These are phyloP conservation scores for Spodoptera exigua DNA, from an alignment of 2,888 invertebrate species.

Conservation along the genomic window DNA sequence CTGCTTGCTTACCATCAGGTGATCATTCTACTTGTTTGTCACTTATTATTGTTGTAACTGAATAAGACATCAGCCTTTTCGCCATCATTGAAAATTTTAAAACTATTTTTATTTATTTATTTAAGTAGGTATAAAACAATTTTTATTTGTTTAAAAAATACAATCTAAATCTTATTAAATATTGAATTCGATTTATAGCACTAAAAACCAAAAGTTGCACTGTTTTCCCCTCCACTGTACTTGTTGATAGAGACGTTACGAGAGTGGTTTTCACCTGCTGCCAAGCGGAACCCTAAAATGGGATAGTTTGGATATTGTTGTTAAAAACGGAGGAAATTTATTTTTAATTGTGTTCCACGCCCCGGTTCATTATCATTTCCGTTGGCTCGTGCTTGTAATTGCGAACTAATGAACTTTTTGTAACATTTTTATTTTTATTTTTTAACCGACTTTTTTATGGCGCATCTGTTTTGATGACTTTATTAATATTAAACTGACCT, in stretches of 20 bases:
- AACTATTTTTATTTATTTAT: too few species aligned
- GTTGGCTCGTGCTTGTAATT: slow-evolving; percentile 46
- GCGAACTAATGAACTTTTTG: slow-evolving; percentile 43
- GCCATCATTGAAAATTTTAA: too few species aligned
- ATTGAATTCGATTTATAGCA: too few species aligned
- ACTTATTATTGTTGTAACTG: too few species aligned
- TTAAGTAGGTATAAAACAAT: too few species aligned
- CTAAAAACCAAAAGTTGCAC: neutral
- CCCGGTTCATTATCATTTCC: slow-evolving; percentile 51
- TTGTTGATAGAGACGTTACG: slow-evolving; percentile 50
- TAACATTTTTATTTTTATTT: slow-evolving; percentile 9
- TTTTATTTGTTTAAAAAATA: too few species aligned
- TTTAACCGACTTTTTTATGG: slow-evolving; percentile 5
- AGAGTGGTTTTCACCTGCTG: slow-evolving; percentile 58
- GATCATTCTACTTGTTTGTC: too few species aligned
- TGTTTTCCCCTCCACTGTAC: slow-evolving; percentile 26
- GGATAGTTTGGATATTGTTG: slow-evolving; percentile 65
- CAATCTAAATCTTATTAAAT: too few species aligned
- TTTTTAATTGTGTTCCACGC: slow-evolving; percentile 66
- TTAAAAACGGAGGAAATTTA: slow-evolving; percentile 67
- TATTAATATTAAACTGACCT: slow-evolving; percentile 26
- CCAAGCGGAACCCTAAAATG: slow-evolving; percentile 62
- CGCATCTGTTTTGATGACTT: slow-evolving; percentile 48
- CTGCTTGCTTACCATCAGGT: too few species aligned
- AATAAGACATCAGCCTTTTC: too few species aligned